These are phyloP conservation scores for Planococcus citri DNA, from an alignment of 1,140 invertebrate genomes.

Conservation along the genomic window DNA sequence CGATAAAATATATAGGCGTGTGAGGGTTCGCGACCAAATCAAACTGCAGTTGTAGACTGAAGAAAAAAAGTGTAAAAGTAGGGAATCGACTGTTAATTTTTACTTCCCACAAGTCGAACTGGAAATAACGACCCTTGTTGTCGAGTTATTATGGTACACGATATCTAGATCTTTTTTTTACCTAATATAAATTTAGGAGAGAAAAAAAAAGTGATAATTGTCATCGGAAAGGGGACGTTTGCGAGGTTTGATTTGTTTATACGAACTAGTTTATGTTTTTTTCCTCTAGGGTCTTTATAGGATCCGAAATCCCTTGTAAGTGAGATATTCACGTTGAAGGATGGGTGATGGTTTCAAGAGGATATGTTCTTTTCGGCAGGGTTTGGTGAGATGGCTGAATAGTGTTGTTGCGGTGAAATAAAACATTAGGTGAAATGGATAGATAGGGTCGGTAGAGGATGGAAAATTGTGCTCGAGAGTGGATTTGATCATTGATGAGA, in stretches of 20 bases:
- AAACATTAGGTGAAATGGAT: too few species aligned
- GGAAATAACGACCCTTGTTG: too few species aligned
- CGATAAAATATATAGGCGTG: too few species aligned
- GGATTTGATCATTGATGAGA: background rate
- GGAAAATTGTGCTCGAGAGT: background rate
- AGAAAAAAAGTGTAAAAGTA: background rate
- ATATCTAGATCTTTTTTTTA: background rate
- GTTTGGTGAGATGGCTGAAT: too few species aligned
- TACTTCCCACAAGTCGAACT: background rate
- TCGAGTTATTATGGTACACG: too few species aligned
- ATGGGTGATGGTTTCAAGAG: too few species aligned
- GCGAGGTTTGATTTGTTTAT: background rate
- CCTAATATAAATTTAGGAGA: background rate
- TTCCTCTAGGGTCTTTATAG: background rate
- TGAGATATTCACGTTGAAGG: too few species aligned
- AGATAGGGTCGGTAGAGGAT: background rate
- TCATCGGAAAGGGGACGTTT: background rate
- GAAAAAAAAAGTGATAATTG: conserved; percentile 3
- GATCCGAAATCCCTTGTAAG: too few species aligned
- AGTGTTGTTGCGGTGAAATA: too few species aligned
- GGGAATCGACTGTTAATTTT: background rate
- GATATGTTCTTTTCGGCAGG: too few species aligned
- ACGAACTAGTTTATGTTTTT: conserved; percentile 1
- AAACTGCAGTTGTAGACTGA: too few species aligned
- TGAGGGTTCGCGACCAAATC: too few species aligned